Conservation (phyloP, 2,113 vertebrate species). For the Hyla sarda region DNA sequence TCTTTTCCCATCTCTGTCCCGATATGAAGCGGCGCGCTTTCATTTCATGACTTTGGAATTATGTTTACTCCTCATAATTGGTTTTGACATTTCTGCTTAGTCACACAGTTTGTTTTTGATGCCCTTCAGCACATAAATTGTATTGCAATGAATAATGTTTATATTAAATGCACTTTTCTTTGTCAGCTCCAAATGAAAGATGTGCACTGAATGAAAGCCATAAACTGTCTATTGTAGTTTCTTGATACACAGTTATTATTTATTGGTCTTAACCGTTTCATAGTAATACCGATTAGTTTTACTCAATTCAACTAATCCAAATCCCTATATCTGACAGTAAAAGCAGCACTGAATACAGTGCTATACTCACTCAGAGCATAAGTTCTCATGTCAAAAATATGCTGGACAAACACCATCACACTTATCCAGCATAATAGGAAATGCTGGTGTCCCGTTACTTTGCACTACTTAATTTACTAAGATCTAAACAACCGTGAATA, state of each 20-base stretch:
- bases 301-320: background rate
- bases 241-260: background rate
- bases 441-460: no score
- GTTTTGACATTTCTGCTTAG: constrained; percentile 51
- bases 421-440: no score
- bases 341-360: background rate
- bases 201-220: constrained; percentile 25
- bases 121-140: constrained; percentile 31
- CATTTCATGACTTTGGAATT: constrained; percentile 15
- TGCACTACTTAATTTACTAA: no score
- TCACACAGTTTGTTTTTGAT: constrained; percentile 38
- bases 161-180: constrained; percentile 19
- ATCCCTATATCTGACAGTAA: background rate
- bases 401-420: no score
- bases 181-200: background rate
- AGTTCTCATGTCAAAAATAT: background rate
- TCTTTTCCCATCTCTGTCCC: background rate
- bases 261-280: background rate
- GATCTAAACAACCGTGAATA: no score
- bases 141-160: constrained; percentile 45
- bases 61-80: constrained; percentile 38
- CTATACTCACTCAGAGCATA: background rate
- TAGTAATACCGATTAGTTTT: background rate
- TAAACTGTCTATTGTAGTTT: background rate
- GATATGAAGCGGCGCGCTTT: background rate